phyloP scores from a whole-genome alignment of 1,140 invertebrate genomes.

The Phocides pigmalion region DNA sequence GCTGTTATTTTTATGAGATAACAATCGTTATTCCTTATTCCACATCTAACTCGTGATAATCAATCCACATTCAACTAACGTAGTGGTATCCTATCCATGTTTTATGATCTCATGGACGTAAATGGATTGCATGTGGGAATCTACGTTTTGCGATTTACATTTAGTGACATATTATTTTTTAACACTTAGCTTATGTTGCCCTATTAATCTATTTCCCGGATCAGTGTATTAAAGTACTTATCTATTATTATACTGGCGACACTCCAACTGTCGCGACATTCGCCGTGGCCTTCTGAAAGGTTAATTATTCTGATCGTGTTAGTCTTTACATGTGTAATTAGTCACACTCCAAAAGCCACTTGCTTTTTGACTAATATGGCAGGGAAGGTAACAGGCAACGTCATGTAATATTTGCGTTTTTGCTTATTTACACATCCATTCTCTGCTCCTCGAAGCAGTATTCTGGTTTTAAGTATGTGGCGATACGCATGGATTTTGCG shows the following conservation, averaged over 20 bases:
- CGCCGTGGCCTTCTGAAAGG: slow-evolving; percentile 69
- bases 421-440: not conserved
- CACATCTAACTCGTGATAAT: no score
- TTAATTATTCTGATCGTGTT: slow-evolving; percentile 68
- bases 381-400: not conserved
- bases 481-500: no score
- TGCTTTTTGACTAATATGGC: slow-evolving; percentile 11
- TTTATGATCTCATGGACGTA: no score
- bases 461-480: no score
- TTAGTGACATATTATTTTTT: not conserved
- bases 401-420: not conserved
- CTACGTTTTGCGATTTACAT: not conserved
- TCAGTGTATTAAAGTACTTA: slow-evolving; percentile 53
- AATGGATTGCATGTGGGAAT: not conserved
- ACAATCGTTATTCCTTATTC: no score
- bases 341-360: slow-evolving; percentile 14
- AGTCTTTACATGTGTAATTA: slow-evolving; percentile 36
- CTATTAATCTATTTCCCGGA: slow-evolving; percentile 52
- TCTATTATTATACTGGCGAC: slow-evolving; percentile 69
- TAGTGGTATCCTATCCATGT: no score
- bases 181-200: not conserved
- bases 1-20: no score
- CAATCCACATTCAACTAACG: no score
- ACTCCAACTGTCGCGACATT: slow-evolving; percentile 69
- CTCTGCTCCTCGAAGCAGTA: not conserved